Base-by-base conservation (phyloP, 2,888 invertebrate species). In the Liopterus haemorrhoidalis region DNA sequence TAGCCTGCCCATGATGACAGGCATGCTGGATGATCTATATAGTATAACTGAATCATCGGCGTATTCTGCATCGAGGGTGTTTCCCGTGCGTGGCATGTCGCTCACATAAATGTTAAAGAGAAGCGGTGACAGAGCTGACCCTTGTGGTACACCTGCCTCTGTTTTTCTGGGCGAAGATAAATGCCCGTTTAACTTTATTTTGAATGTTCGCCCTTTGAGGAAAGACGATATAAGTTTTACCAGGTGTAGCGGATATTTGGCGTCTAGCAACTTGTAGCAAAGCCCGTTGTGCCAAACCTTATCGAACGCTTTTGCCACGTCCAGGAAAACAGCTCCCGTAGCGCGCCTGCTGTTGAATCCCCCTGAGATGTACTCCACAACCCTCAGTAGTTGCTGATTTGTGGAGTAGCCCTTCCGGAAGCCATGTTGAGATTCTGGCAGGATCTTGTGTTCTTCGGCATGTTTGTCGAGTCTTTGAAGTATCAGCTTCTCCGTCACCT, bases 261-360 rank as follows among this genome's bases (percentile, higher is more conserved):
- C 32, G 14, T 46, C 37, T 16, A 37, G 31, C 5, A 60, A 46
- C 48, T 55, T 56, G 37, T 40, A 38, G 8, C 56, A 22, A 2
- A 59, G 49, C 1, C 54, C 58, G 2, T 52, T 32, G 31, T 60
- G 58, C 55, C 59, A 59, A 2, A 62, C 56, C 5, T 54, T 49
- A 43, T 61, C 58, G 38, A 62, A 62, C 1, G 59, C 59, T 40
- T 57, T 55, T 25, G 56, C 54, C 2, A 59, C 49, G 36, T 62
- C 59, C 1, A 64, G 44, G 4, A 59, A 45, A 2, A 58, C 43
- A 22, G 57, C 49, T 3, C 54, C 56, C 5, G 57, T 59, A 4
- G 42, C 46, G 35, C 54, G 46, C n/a, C 51, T 49, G 6, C 46
- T 30, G 18, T 54, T 50, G 9, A 58, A 53, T 27, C 53, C 57